These are phyloP conservation scores for Phaetusa simplex DNA, from an alignment of 2,113 vertebrate species.

Conservation along the genomic window DNA sequence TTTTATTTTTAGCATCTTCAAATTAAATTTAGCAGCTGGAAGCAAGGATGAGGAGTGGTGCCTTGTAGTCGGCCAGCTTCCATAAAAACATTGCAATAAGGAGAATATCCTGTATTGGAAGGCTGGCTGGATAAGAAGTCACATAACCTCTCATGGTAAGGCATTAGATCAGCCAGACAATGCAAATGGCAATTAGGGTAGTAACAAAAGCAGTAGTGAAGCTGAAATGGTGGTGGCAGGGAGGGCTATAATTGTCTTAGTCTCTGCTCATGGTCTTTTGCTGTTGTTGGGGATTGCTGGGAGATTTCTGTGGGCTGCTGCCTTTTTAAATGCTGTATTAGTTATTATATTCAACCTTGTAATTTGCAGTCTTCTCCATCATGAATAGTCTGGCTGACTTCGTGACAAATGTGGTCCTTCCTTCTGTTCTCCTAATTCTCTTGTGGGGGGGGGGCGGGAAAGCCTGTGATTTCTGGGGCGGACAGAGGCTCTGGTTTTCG, in stretches of 20 bases:
- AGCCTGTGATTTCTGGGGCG: not conserved
- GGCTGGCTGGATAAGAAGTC: not conserved
- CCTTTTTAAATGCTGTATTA: not conserved
- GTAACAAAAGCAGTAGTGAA: not conserved
- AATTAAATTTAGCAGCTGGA: constrained; percentile 40
- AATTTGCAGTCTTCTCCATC: not conserved
- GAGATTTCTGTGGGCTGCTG: not conserved
- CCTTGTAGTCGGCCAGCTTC: not conserved
- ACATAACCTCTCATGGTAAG: not conserved
- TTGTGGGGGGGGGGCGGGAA: not conserved
- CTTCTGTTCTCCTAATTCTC: not conserved
- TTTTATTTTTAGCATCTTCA: constrained; percentile 50
- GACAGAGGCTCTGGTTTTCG: not conserved
- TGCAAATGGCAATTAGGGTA: not conserved
- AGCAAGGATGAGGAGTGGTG: not conserved
- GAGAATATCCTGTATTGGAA: not conserved
- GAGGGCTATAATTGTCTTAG: not conserved
- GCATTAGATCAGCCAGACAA: not conserved
- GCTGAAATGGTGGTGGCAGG: not conserved
- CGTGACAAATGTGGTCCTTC: not conserved
- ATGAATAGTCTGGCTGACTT: not conserved
- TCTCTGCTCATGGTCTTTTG: not conserved
- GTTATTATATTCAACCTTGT: not conserved
- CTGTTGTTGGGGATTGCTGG: not conserved
- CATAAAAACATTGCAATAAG: not conserved